phyloP scores from a whole-genome alignment of 2,113 vertebrate genomes.

The Passer domesticus region DNA sequence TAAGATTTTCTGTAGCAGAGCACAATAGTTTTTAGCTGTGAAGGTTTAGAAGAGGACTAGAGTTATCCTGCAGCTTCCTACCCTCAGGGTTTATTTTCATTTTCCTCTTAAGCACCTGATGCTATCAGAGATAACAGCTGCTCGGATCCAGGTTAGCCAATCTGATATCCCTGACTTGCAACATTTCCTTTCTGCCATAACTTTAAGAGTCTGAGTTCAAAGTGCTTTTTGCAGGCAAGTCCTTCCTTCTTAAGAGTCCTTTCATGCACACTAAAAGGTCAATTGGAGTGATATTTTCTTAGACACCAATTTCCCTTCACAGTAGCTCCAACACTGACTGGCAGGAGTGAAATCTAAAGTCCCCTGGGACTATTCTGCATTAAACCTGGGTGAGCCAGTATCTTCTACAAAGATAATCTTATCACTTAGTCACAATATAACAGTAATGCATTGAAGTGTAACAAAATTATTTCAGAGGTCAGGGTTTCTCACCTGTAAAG shows the following conservation, averaged over 20 bases:
- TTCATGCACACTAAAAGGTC: neutral
- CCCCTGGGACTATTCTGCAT: neutral
- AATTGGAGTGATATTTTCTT: neutral
- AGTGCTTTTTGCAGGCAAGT: neutral
- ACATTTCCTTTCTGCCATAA: neutral
- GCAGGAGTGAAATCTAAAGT: neutral
- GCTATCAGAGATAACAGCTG: neutral
- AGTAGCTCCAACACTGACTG: neutral
- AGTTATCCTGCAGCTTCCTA: neutral
- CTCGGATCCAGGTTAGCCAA: neutral
- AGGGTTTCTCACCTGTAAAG: slow-evolving; percentile 10
- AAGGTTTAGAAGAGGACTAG: neutral
- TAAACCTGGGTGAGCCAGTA: neutral
- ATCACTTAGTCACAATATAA: neutral
- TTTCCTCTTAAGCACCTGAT: neutral
- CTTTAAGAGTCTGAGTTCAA: neutral
- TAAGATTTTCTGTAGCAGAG: neutral
- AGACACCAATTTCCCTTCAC: neutral
- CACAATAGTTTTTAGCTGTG: neutral
- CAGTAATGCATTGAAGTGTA: slow-evolving; percentile 20
- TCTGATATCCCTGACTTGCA: neutral
- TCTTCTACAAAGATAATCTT: neutral
- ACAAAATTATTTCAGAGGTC: slow-evolving; percentile 32
- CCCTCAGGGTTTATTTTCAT: neutral
- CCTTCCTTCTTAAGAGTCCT: neutral